Base-by-base conservation (phyloP, 1,140 invertebrate genomes). In the Anastrepha obliqua region DNA sequence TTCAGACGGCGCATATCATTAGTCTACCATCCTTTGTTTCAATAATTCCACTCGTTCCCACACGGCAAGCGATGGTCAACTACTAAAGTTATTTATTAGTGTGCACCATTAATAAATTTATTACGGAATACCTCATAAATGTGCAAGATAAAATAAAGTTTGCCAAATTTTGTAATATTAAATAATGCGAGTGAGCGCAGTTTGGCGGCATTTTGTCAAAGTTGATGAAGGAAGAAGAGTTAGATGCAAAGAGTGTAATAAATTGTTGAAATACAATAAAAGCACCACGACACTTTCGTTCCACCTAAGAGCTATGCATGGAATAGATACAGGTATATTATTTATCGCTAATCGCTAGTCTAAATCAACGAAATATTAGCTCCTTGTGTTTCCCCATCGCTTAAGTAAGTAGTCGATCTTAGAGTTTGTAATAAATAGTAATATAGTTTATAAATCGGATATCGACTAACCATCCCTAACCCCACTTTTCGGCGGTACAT, bases 401-500 rank as follows among this genome's bases (percentile, higher is more conserved):
- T 74, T 74, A 44, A 74, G 39, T 47, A 74, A 17, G 39, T 44
- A 44, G 67, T 74, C 67, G 67, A 74, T 74, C 13, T 74, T n/a
- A 44, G 17, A 74, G 15, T 74, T 74, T 20, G 29, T 7, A 67
- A 39, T 67, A 17, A 74, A 17, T 15, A 3, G 39, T 2, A 17
- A 47, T 44, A 74, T 44, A 74, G 42, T 42, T 47, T 74, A 47
- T 74, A 44, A 74, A 74, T 74, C 67, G 67, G 67, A 44, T 74
- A 74, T 74, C 67, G 67, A 74, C 67, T 74, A 74, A 74, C 42
- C 67, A 74, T 74, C 67, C 67, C 67, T 74, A 74, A 74, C 67
- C 67, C 39, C 13, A 74, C 67, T 74, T 74, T 74, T 74, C 67
- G 42, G 67, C 39, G 67, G 67, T 74, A 44, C 3, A 74, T 74